Percentiles rank a stretch among this genome's conserved stretches.
Conservation (phyloP, 2,888 invertebrate species). For the Glaucopsyche alexis region DNA sequence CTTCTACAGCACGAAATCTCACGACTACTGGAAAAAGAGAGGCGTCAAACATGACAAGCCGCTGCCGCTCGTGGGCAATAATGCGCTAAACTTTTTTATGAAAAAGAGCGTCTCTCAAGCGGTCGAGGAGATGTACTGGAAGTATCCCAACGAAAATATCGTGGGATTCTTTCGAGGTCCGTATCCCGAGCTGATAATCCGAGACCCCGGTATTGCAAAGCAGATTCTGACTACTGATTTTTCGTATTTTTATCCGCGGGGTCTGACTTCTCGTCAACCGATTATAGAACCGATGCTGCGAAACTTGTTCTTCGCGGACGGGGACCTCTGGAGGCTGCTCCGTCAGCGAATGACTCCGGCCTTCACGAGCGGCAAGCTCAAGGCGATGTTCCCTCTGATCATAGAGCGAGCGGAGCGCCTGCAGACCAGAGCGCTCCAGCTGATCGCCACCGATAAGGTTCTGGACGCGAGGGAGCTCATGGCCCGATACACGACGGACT, state of each 20-base stretch:
- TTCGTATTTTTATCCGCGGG: slow-evolving; percentile 52
- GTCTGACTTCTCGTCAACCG: slow-evolving; percentile 47
- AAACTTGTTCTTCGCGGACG: slow-evolving; percentile 59
- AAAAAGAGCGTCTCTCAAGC: slow-evolving; percentile 50
- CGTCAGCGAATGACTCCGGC: slow-evolving; percentile 60
- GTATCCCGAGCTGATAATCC: slow-evolving; percentile 52
- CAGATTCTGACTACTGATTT: slow-evolving; percentile 56
- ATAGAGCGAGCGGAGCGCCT: slow-evolving; percentile 55
- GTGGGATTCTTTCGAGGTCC: slow-evolving; percentile 55
- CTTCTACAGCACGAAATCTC: slow-evolving; percentile 49
- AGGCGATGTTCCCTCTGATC: slow-evolving; percentile 60
- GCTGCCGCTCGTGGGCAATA: slow-evolving; percentile 53
- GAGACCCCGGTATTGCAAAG: slow-evolving; percentile 57
- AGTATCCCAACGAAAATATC: slow-evolving; percentile 53
- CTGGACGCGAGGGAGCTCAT: slow-evolving; percentile 59
- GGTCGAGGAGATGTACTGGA: slow-evolving; percentile 52
- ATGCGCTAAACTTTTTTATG: slow-evolving; percentile 47
- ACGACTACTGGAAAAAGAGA: slow-evolving; percentile 52
- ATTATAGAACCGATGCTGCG: slow-evolving; percentile 53
- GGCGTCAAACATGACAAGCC: slow-evolving; percentile 56
- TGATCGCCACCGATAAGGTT: slow-evolving; percentile 43
- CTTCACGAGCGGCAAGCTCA: slow-evolving; percentile 57
- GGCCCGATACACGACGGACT: slow-evolving; percentile 63
- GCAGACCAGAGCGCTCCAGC: slow-evolving; percentile 44
- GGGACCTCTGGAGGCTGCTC: slow-evolving; percentile 57